Percentiles rank a stretch among this genome's conserved stretches.
Evolutionary conservation across 2,797 vertebrate species (phyloP).

Genomic region (Danio choprae): DNA sequence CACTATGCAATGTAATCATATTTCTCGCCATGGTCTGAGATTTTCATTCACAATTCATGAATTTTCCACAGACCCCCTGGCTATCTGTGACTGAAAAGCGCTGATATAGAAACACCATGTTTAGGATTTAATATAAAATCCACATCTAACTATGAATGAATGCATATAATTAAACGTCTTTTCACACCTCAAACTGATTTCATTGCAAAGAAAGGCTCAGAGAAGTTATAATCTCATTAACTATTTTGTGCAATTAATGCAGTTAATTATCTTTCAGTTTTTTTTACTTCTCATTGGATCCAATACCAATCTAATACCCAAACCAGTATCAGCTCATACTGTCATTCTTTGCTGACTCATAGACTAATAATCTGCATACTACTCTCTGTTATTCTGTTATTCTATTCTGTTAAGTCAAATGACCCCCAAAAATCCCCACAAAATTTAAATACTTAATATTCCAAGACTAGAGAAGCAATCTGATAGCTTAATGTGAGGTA

Average conservation of each 20-base stretch:
- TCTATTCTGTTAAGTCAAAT: no score
- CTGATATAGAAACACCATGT: neutral
- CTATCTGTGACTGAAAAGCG: neutral
- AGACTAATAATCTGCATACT: no score
- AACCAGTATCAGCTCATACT: no score
- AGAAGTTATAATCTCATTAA: neutral
- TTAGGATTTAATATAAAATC: neutral
- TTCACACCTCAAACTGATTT: neutral
- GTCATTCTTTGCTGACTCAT: no score
- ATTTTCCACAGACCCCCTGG: neutral
- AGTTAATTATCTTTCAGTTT: neutral
- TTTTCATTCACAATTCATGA: slow-evolving; percentile 4
- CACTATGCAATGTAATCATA: neutral
- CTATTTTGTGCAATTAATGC: neutral
- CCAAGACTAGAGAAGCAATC: no score
- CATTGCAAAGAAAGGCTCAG: neutral
- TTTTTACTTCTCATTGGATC: neutral
- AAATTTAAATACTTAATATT: no score
- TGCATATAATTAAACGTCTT: slow-evolving; percentile 1
- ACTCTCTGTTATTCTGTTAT: no score
- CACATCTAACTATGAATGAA: slow-evolving; percentile 8
- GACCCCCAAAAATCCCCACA: no score
- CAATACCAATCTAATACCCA: no score
- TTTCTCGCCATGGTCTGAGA: neutral
- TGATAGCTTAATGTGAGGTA: no score